Conservation (phyloP, 2,797 vertebrate genomes). For the Amphiprion clarkii region DNA sequence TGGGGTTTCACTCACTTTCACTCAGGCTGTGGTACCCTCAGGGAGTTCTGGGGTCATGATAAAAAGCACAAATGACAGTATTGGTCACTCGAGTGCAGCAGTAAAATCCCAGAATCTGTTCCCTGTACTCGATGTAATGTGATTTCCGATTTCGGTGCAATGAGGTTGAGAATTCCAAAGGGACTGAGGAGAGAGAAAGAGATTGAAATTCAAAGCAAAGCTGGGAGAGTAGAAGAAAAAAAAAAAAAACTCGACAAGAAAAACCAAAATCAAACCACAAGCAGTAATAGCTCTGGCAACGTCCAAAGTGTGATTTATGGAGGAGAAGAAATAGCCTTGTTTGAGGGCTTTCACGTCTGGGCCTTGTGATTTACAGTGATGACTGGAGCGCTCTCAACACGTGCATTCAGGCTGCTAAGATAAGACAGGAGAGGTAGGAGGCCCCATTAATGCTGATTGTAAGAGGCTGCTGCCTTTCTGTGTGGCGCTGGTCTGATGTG, state of each 20-base stretch:
- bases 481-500: conserved; percentile 30
- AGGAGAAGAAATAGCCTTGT: conserved; percentile 70
- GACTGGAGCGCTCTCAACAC: conserved; percentile 58
- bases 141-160: conserved; percentile 52
- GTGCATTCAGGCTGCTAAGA: conserved; percentile 46
- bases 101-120: conserved; percentile 45
- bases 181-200: conserved; percentile 25
- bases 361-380: conserved; percentile 71
- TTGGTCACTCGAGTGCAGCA: conserved; percentile 36
- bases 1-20: conserved; percentile 43
- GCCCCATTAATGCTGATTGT: conserved; percentile 71
- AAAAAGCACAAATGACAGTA: conserved; percentile 61
- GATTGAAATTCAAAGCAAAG: conserved; percentile 53
- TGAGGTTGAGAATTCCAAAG: conserved; percentile 43
- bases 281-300: conserved; percentile 57
- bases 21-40: conserved; percentile 27
- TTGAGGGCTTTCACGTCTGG: conserved; percentile 67
- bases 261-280: conserved; percentile 46
- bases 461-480: conserved; percentile 46
- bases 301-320: conserved; percentile 72
- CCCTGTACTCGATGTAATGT: conserved; percentile 13
- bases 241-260: conserved; percentile 2
- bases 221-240: background rate
- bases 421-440: conserved; percentile 40
- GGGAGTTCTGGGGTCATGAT: conserved; percentile 53